Base-by-base conservation (phyloP, 2,888 invertebrate species). In the Chaetoderma sp. region DNA sequence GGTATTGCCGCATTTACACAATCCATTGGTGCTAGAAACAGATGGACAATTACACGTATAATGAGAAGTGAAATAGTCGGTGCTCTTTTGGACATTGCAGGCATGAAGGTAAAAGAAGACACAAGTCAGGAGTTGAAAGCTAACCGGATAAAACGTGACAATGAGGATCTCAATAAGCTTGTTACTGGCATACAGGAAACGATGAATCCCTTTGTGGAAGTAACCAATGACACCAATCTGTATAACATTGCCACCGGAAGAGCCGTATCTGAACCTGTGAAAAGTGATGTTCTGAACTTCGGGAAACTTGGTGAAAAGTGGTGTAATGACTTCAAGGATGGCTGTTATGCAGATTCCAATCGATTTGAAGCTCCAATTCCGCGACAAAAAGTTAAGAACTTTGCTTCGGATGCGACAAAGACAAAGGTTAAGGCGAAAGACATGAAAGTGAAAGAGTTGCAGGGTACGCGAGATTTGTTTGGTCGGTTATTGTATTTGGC, bases 21-120 rank as follows among this genome's bases (percentile, higher is more conserved):
- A 18, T 61, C 45, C 47, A 47, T 49, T 25, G 16, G n/a, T 18
- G 63, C 63, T 23, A 32, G 63, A 8, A 45, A 45, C 18, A 4
- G 58, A 47, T 63, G 63, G 63, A 63, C 50, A 47, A 45, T 63
- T 10, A 63, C 59, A 18, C 60, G 49, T 44, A 30, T 60, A 36
- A 42, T 23, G n/a, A 36, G 58, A 27, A 59, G 44, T 25, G 21
- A 58, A 16, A n/a, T 63, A 42, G 30, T 61, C 4, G 39, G 16
- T 13, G 27, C 21, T 23, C 42, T 62, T 4, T 50, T 61, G 32
- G 45, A 60, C 27, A 49, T 63, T 33, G 63, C 36, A 8, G 63
- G 50, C 4, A 10, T 63, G 32, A 28, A 23, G 5, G 36, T 6
- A 8, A 5, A 28, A 18, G 60, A 63, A 30, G 63, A 63, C 50